Evolutionary conservation across 2,113 vertebrate genomes (phyloP).

Genomic region (Herpetotheres cachinnans): DNA sequence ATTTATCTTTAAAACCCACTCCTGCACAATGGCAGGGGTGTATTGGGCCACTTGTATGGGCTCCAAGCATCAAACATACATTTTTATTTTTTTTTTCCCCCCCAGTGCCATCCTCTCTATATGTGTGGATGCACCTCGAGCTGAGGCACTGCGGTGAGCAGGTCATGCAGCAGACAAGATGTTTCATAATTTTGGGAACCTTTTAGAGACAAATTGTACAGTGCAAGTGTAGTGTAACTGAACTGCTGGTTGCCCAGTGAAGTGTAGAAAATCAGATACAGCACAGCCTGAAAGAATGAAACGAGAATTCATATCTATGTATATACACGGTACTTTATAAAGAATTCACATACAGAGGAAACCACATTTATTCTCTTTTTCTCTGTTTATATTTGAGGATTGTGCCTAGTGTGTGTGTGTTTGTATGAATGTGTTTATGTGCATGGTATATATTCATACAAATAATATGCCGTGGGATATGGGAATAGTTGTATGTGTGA

Average conservation of each 20-base stretch:
- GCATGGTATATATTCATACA: constrained; percentile 25
- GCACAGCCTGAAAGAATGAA: constrained; percentile 77
- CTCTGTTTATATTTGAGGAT: neutral
- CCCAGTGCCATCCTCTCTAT: constrained; percentile 47
- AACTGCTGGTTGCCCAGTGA: constrained; percentile 86
- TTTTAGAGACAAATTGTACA: constrained; percentile 88
- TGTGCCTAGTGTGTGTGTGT: neutral
- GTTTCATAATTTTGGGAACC: constrained; percentile 86
- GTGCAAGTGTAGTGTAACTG: constrained; percentile 85
- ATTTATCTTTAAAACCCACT: constrained; percentile 88
- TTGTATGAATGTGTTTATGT: neutral
- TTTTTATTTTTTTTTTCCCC: neutral
- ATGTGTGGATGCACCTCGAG: constrained; percentile 41
- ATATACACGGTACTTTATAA: constrained; percentile 58
- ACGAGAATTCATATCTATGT: constrained; percentile 69
- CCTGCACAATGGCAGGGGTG: constrained; percentile 76
- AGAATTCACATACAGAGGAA: constrained; percentile 69
- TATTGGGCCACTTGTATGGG: constrained; percentile 60
- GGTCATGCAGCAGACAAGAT: constrained; percentile 85
- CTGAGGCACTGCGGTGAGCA: constrained; percentile 75
- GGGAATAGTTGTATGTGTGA: constrained; percentile 1
- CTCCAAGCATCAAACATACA: constrained; percentile 40
- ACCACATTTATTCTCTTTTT: constrained; percentile 57
- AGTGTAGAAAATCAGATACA: constrained; percentile 93
- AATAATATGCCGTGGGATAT: constrained; percentile 21